Conservation (phyloP, 2,797 vertebrate species). For the Paedocypris micromegethes region DNA sequence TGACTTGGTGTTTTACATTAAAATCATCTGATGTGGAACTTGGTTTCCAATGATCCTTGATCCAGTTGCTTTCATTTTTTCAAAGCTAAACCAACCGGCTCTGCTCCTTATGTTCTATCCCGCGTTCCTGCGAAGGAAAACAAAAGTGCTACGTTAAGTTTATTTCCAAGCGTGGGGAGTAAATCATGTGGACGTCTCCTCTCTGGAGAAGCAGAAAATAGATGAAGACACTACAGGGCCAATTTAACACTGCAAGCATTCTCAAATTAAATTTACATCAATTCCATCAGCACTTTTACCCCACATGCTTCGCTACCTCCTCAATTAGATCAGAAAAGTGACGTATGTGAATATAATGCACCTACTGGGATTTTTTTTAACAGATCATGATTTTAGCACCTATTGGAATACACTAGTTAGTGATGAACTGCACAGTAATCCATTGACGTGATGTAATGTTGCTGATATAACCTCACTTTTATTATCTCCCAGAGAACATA, state of each 20-base stretch:
- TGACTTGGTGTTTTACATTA: not conserved
- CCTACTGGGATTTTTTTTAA: not conserved
- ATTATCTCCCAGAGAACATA: too few species aligned
- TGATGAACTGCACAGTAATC: too few species aligned
- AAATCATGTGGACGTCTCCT: conserved; percentile 28
- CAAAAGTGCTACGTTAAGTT: conserved; percentile 13
- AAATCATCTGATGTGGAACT: not conserved
- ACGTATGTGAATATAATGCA: conserved; percentile 14
- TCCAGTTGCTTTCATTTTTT: conserved; percentile 9
- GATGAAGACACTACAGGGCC: conserved; percentile 34
- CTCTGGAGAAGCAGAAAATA: conserved; percentile 31
- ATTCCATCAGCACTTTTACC: conserved; percentile 32
- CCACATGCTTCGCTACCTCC: conserved; percentile 30
- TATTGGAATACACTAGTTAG: not conserved
- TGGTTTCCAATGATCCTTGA: not conserved
- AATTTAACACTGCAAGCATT: conserved; percentile 41
- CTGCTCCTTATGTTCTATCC: not conserved
- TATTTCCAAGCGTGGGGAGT: conserved; percentile 13
- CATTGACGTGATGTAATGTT: too few species aligned
- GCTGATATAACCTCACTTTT: too few species aligned
- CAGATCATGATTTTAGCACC: conserved; percentile 2
- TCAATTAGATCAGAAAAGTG: conserved; percentile 26
- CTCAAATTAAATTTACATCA: conserved; percentile 40
- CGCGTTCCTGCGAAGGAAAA: conserved; percentile 2
- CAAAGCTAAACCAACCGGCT: not conserved